Evolutionary conservation across 2,797 vertebrate species (phyloP), one percentile per base, ranked within the genome.

Genomic region (Spinibarbus caldwelli): DNA sequence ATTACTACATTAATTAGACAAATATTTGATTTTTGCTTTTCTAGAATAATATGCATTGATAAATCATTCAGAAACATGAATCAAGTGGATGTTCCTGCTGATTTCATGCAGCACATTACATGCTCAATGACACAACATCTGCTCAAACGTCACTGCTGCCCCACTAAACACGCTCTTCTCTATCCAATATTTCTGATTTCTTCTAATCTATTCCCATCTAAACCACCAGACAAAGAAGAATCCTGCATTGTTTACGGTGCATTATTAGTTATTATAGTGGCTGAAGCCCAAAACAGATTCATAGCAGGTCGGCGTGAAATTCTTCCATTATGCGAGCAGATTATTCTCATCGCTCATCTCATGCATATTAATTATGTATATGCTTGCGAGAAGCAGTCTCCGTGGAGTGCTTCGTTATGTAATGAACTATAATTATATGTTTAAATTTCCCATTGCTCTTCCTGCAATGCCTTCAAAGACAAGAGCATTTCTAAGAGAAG

Each of bases 71-170:
- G 23, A 6, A 79, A 52, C 4, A 45, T n/a, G 4, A 11, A 34
- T 23, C 1, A 23, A n/a, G n/a, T n/a, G n/a, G n/a, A 5, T 38
- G 34, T 45, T 43, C 21, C 0, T 8, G 23, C 67, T 70, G 67
- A 70, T 23, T 36, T 68, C 31, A 68, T 34, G n/a, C n/a, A n/a
- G n/a, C n/a, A n/a, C 59, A 71, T 38, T 29, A 26, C 79, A 73
- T 57, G 67, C 78, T 67, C 70, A 76, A 15, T 67, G 47, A 67
- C 80, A 76, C 64, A 71, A 62, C 77, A 86, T 88, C 85, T 88
- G 67, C 71, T 72, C 23, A 15, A 26, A 41, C 7, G 5, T 43
- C 64, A 31, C 62, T 78, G 54, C 31, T 17, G 23, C 62, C 5
- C 34, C 62, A 38, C 72, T 75, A 14, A 34, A 52, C 71, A 12